Base-by-base conservation (phyloP, 2,888 invertebrate genomes). In the Ceriagrion tenellum region DNA sequence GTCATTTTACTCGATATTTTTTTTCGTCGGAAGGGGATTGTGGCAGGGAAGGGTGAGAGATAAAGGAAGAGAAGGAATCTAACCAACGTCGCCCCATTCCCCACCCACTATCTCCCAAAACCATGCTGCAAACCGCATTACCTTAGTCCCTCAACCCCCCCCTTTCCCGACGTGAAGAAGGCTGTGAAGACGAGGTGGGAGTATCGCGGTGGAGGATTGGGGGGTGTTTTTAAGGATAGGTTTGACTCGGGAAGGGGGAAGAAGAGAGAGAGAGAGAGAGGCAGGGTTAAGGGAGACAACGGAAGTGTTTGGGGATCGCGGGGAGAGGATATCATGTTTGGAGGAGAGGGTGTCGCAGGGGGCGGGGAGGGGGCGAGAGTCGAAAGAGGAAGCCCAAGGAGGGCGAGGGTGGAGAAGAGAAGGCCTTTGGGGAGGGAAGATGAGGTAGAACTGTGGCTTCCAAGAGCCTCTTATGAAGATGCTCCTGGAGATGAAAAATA, bases 391-490 rank as follows among this genome's bases (percentile, higher is more conserved):
- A 55, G 89, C n/a, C 55, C 8, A 23, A 18, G 89, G 89, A 89
- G 26, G 47, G 20, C 10, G 16, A 13, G 55, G 55, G 89, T 26
- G 55, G 35, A n/a, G 55, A 3, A 30, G 88, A n/a, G n/a, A n/a
- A 35, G 40, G 63, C 3, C 81, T 35, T 81, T 81, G 81, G 93
- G 40, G 40, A 69, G 93, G 69, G 40, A 63, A 91, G 93, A 93
- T 93, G 93, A 93, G 93, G 93, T 63, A 69, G 93, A 69, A 93
- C 59, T 63, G 93, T 63, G 93, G 93, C 63, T 93, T 93, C 69
- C 93, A 40, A 93, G 93, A 69, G 47, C 93, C 93, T 93, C 93
- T 93, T 69, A 93, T 69, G 93, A 93, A 69, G 93, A 63, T 93
- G 47, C 93, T 93, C 93, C 93, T 69, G 93, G 40, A 93, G 93